A percentile compares a stretch with the other conserved stretches of the same genome.
phyloP scores from a whole-genome alignment of 2,888 invertebrate genomes.

The Sclerodermus sp. region DNA sequence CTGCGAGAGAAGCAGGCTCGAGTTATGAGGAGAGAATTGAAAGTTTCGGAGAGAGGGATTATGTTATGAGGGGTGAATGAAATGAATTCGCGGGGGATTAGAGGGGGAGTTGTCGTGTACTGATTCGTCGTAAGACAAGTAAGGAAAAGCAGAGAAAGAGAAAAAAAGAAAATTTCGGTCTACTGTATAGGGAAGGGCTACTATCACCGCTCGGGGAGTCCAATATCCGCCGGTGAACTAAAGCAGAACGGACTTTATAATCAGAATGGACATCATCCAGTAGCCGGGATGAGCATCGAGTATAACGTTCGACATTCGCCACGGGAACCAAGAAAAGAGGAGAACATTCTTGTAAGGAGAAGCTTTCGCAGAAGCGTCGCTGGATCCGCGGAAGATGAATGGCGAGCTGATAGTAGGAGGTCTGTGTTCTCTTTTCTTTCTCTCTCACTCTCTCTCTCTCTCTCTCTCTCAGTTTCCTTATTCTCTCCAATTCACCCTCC shows the following conservation, averaged over 20 bases:
- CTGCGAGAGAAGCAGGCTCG: too few relatives aligned
- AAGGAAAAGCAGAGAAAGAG: constrained; percentile 2
- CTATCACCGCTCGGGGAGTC: constrained; percentile 44
- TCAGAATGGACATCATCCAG: constrained; percentile 46
- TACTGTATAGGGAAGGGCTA: constrained; percentile 56
- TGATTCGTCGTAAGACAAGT: constrained; percentile 1
- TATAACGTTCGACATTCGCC: constrained; percentile 52
- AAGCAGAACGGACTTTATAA: constrained; percentile 48
- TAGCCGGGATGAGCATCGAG: constrained; percentile 44
- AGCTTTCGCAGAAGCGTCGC: constrained; percentile 51
- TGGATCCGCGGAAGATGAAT: constrained; percentile 36
- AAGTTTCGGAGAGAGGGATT: too few relatives aligned
- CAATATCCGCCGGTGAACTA: constrained; percentile 43
- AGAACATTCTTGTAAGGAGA: constrained; percentile 49
- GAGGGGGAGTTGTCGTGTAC: constrained; percentile 5
- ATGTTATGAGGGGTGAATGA: too few relatives aligned
- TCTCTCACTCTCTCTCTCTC: constrained; percentile 2
- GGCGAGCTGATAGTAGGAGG: constrained; percentile 56
- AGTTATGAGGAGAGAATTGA: too few relatives aligned
- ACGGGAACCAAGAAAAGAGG: constrained; percentile 51
- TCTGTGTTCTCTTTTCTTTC: constrained; percentile 25
- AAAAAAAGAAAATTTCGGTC: constrained; percentile 43
- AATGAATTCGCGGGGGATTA: constrained; percentile 1
- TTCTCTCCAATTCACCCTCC: background rate
- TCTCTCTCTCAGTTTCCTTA: constrained; percentile 9